phyloP scores from a whole-genome alignment of 2,888 invertebrate species.

The Dryococelus australis region DNA sequence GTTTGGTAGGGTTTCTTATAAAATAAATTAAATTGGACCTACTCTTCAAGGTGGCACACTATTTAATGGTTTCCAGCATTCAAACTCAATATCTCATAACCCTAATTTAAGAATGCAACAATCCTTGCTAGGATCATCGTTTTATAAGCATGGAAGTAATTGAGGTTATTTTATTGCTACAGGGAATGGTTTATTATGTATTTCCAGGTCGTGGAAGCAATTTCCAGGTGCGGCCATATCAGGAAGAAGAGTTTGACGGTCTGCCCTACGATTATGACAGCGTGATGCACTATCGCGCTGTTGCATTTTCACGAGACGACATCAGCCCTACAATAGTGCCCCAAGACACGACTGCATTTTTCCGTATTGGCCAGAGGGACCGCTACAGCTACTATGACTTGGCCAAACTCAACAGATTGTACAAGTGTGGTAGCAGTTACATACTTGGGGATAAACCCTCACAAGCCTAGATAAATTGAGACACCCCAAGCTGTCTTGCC shows the following conservation, averaged over 20 bases:
- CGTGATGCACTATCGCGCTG: slow-evolving; percentile 59
- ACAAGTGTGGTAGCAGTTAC: slow-evolving; percentile 47
- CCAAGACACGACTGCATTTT: slow-evolving; percentile 50
- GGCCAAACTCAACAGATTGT: slow-evolving; percentile 54
- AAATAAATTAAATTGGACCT: too few relatives aligned
- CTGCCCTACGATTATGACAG: slow-evolving; percentile 53
- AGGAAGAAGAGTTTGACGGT: slow-evolving; percentile 49
- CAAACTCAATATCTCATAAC: too few relatives aligned
- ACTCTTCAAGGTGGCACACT: too few relatives aligned
- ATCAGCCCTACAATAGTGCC: slow-evolving; percentile 59
- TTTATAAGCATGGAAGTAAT: too few relatives aligned
- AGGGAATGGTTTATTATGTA: too few relatives aligned
- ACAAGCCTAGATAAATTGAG: too few relatives aligned
- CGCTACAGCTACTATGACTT: slow-evolving; percentile 52
- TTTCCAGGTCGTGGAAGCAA: slow-evolving; percentile 50
- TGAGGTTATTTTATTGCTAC: too few relatives aligned
- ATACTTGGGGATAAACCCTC: neutral
- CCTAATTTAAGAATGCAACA: too few relatives aligned
- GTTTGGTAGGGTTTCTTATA: too few relatives aligned
- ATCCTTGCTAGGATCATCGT: too few relatives aligned
- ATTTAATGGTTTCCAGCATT: too few relatives aligned
- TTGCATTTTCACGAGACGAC: slow-evolving; percentile 61
- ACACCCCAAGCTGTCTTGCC: too few relatives aligned
- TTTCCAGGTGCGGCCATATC: slow-evolving; percentile 48
- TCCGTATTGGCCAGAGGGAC: slow-evolving; percentile 56